A percentile compares a stretch with the other conserved stretches of the same genome.
Evolutionary conservation across 2,797 vertebrate species (phyloP).

Genomic region (Psittacula derbiana): DNA sequence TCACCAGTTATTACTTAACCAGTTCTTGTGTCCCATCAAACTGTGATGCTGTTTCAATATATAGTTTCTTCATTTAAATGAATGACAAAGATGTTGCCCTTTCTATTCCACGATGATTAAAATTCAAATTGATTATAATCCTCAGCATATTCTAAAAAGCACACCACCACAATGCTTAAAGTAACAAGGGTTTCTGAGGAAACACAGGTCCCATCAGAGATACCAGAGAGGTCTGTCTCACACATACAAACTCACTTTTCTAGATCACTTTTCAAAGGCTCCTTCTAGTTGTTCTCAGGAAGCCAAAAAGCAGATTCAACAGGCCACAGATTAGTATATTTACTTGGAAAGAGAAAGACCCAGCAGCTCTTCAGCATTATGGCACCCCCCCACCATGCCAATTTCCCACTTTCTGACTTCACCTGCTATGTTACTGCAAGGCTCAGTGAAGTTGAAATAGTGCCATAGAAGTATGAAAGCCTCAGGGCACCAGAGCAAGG

Average conservation of each 20-base stretch:
- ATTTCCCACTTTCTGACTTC: neutral
- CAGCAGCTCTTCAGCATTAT: neutral
- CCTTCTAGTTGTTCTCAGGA: neutral
- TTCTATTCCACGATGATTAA: neutral
- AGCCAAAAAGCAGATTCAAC: neutral
- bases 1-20: neutral
- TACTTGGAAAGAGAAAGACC: neutral
- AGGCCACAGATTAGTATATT: neutral
- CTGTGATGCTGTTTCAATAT: neutral
- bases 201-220: neutral
- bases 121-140: neutral
- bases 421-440: neutral
- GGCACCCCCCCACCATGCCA: rapidly evolving
- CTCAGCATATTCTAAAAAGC: neutral
- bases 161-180: neutral
- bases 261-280: neutral
- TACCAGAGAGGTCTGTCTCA: neutral
- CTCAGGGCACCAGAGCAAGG: neutral
- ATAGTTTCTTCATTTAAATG: neutral
- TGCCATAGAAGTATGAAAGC: neutral
- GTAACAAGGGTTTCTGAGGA: neutral
- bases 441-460: neutral
- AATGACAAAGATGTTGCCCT: neutral
- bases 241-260: neutral
- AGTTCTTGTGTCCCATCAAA: neutral